These are phyloP conservation scores for Pecten maximus DNA, from an alignment of 2,888 invertebrate genomes.

Conservation along the genomic window DNA sequence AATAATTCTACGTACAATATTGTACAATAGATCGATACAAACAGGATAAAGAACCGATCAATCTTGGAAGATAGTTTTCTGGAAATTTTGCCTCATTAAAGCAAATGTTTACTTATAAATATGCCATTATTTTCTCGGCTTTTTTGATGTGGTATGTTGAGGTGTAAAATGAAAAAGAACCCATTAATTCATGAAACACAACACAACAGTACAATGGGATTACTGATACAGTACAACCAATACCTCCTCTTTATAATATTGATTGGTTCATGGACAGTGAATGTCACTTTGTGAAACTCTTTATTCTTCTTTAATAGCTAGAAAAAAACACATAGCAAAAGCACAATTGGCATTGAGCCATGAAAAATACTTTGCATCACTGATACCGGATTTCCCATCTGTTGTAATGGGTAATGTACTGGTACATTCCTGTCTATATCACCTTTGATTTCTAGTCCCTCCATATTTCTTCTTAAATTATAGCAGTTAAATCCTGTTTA, in stretches of 20 bases:
- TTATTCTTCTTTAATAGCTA: not conserved
- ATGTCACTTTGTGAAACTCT: not conserved
- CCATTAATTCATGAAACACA: not conserved
- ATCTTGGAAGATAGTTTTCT: not conserved
- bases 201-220: not conserved
- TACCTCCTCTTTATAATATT: not conserved
- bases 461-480: too few species aligned
- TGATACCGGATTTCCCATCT: too few species aligned
- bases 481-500: too few species aligned
- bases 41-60: not conserved
- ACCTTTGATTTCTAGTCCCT: too few species aligned
- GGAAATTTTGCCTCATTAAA: not conserved
- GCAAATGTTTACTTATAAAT: not conserved
- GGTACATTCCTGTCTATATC: too few species aligned
- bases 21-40: not conserved
- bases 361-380: too few species aligned
- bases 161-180: not conserved
- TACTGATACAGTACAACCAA: not conserved
- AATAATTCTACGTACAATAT: not conserved
- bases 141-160: not conserved
- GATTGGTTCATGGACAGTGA: not conserved
- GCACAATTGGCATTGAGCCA: too few species aligned
- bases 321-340: too few species aligned
- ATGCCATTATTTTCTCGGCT: not conserved
- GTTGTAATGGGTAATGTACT: too few species aligned